These are phyloP conservation scores for Calypte anna DNA, from an alignment of 2,113 vertebrate genomes.

Conservation along the genomic window DNA sequence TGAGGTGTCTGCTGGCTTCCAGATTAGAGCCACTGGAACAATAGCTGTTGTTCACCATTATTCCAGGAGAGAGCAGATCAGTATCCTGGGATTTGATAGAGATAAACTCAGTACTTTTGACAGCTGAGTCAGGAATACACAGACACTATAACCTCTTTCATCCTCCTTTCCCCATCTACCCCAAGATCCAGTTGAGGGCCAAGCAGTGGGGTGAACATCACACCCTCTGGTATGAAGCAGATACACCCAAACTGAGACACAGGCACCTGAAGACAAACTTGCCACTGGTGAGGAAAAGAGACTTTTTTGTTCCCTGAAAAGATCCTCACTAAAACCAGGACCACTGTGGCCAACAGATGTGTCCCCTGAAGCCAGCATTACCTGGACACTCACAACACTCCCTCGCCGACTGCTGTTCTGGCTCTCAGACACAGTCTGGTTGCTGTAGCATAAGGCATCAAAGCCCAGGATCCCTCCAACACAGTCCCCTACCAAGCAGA, in stretches of 20 bases:
- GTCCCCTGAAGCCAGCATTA: constrained; percentile 33
- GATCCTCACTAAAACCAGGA: not conserved
- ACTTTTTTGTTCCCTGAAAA: not conserved
- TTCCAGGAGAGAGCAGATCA: constrained; percentile 91
- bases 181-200: not conserved
- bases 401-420: constrained; percentile 93
- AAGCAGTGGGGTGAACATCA: not conserved
- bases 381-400: constrained; percentile 91
- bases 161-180: not conserved
- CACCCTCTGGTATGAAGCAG: not conserved
- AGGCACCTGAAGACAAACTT: not conserved
- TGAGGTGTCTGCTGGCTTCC: constrained; percentile 91
- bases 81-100: constrained; percentile 82
- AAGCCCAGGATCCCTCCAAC: constrained; percentile 97
- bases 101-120: not conserved
- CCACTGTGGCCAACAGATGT: not conserved
- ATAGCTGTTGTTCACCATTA: constrained; percentile 81
- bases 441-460: constrained; percentile 92
- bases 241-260: not conserved
- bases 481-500: constrained; percentile 96
- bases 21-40: constrained; percentile 82
- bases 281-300: not conserved
- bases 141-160: not conserved
- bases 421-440: constrained; percentile 87
- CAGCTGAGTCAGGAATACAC: not conserved